These are phyloP conservation scores for Cairina moschata DNA, from an alignment of 2,113 vertebrate genomes.

Conservation along the genomic window DNA sequence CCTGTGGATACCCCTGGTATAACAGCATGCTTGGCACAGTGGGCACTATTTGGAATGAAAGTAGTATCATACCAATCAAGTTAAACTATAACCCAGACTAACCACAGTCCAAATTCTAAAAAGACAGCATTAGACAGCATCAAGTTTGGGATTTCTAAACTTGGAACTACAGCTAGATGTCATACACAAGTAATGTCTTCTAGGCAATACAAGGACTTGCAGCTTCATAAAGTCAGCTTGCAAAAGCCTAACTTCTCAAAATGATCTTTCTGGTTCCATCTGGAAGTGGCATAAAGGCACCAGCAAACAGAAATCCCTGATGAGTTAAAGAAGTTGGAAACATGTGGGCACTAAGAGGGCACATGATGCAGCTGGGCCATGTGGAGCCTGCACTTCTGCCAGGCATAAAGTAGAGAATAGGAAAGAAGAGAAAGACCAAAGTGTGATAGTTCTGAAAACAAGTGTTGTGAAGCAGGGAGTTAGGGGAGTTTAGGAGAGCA, in stretches of 20 bases:
- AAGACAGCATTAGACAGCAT: neutral
- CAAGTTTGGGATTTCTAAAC: neutral
- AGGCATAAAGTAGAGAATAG: neutral
- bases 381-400: neutral
- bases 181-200: neutral
- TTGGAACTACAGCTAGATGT: neutral
- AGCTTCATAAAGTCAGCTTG: neutral
- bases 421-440: neutral
- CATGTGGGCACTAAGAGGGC: neutral
- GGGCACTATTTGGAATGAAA: neutral
- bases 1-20: neutral
- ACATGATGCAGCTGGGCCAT: neutral
- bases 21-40: neutral
- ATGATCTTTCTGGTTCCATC: neutral
- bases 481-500: neutral
- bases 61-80: slow-evolving; percentile 35
- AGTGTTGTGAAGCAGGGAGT: neutral
- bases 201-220: neutral
- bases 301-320: neutral
- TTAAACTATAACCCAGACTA: slow-evolving; percentile 53
- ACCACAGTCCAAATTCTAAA: slow-evolving; percentile 14
- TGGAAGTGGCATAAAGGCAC: neutral
- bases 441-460: neutral
- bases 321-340: neutral
- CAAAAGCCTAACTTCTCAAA: neutral